Evolutionary conservation across 1,140 invertebrate species (phyloP).

Genomic region (Lerema accius): DNA sequence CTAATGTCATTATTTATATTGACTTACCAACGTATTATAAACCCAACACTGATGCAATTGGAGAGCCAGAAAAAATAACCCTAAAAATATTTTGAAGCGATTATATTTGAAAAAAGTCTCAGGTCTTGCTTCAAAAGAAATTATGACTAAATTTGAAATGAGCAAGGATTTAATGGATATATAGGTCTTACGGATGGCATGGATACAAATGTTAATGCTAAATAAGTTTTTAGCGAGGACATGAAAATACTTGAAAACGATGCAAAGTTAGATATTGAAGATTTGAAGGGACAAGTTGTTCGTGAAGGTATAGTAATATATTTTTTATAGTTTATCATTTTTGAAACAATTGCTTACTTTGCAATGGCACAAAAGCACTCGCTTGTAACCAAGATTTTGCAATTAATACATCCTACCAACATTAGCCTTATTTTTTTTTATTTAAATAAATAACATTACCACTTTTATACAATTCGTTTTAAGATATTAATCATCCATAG

Average conservation of each 20-base stretch:
- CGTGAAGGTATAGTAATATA: slow-evolving; percentile 11
- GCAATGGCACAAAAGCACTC: no score
- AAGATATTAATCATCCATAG: no score
- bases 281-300: background rate
- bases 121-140: slow-evolving; percentile 35
- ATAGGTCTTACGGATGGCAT: slow-evolving; percentile 37
- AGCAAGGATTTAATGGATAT: slow-evolving; percentile 24
- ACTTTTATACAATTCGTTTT: no score
- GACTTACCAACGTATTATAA: slow-evolving; percentile 42
- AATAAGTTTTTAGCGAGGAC: slow-evolving; percentile 40
- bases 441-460: no score
- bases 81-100: slow-evolving; percentile 40
- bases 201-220: slow-evolving; percentile 40
- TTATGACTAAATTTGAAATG: slow-evolving; percentile 40
- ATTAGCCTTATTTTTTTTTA: no score
- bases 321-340: background rate
- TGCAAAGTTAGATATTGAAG: background rate
- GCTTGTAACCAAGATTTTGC: no score
- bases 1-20: slow-evolving; percentile 38
- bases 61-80: slow-evolving; percentile 7
- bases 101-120: slow-evolving; percentile 39
- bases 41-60: slow-evolving; percentile 22
- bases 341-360: background rate
- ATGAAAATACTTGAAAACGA: slow-evolving; percentile 5
- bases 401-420: no score